Conservation (phyloP, 2,113 vertebrate species). For the Alethe castanea region DNA sequence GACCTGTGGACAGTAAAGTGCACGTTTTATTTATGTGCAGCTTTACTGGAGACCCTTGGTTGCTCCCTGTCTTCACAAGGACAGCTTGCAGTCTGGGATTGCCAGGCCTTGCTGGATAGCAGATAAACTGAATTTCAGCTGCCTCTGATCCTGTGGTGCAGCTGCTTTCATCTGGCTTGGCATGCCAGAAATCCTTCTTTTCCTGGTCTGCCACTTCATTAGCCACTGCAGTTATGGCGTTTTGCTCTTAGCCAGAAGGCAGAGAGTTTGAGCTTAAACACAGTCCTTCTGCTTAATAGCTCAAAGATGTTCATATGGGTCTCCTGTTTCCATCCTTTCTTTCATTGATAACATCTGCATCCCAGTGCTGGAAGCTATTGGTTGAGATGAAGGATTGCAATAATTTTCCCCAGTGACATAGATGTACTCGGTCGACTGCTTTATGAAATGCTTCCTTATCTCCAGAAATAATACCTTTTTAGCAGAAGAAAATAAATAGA, state of each 20-base stretch:
- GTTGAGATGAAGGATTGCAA: background rate
- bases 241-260: background rate
- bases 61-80: background rate
- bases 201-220: background rate
- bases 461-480: conserved; percentile 4
- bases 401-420: background rate
- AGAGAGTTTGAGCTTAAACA: background rate
- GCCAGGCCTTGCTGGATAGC: background rate
- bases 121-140: background rate
- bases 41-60: background rate
- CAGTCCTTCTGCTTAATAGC: background rate
- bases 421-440: background rate
- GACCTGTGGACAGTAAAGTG: background rate
- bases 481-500: background rate
- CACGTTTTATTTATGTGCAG: background rate
- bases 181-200: background rate
- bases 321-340: background rate
- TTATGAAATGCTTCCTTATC: conserved; percentile 41
- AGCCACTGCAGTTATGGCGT: background rate
- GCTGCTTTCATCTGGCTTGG: background rate
- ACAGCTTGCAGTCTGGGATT: background rate
- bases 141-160: background rate
- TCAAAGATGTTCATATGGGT: background rate
- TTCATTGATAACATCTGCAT: conserved; percentile 13
- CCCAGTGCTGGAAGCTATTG: background rate